Evolutionary conservation across 2,797 vertebrate genomes (phyloP), one percentile per base, ranked within the genome.

Genomic region (Aythya fuligula): DNA sequence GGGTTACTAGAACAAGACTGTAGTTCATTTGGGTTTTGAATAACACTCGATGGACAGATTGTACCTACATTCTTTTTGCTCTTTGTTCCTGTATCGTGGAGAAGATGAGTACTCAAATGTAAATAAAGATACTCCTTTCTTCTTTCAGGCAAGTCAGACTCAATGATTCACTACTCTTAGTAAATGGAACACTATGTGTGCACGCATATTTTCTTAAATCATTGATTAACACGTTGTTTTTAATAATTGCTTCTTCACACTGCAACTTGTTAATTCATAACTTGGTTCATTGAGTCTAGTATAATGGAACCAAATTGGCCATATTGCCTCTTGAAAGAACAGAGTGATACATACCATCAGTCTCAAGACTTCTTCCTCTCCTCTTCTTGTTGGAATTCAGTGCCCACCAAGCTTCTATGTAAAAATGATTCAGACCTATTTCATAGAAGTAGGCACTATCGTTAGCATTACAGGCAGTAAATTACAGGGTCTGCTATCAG

Each of bases 381-480:
- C 32, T 77, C 65, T 90, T 54, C 3, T 4, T 85, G 18, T 11
- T 87, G 62, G n/a, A 93, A 85, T 91, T 85, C 83, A 70, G 70
- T 81, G 75, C 87, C 64, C 74, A 73, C 70, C 71, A 88, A 89
- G 41, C 38, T 86, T 93, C 82, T 88, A 19, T 80, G 65, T 76
- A 88, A 87, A 76, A 95, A 81, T 74, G 39, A 78, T 85, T 95
- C 71, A 87, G 84, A 65, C 36, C 28, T 70, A 74, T 83, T 88
- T 91, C 71, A 80, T 57, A 93, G 64, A 90, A 87, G 19, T 78
- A 71, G 87, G 49, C 71, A 81, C 83, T 91, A 78, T 72, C 8
- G 38, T 95, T 95, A 91, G 5, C 54, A 57, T 82, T 78, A 62
- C 69, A 90, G 80, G 36, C 53, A 92, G 81, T 96, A 94, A 96